A percentile compares a stretch with the other conserved stretches of the same genome.
These are phyloP conservation scores for Drosophila pseudoobscura DNA, from an alignment of 1,140 invertebrate species.

Conservation along the genomic window DNA sequence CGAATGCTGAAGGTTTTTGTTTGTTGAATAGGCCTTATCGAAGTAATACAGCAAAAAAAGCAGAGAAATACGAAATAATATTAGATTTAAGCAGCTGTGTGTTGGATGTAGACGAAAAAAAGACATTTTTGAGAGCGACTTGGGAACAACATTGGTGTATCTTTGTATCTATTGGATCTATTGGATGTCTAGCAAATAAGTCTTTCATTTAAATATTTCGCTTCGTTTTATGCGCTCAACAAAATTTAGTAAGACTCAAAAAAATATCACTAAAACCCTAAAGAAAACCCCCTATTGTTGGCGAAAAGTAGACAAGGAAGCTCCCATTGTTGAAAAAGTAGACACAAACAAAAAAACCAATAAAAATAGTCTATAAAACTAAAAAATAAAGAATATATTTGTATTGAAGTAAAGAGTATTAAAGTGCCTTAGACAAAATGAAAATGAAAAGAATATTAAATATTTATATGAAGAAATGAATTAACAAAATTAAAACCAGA, in stretches of 20 bases:
- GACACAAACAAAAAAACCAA: conserved; percentile 30
- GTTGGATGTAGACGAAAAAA: conserved; percentile 26
- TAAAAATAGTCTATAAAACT: conserved; percentile 37
- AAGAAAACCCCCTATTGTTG: conserved; percentile 54
- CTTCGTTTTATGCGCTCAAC: conserved; percentile 53
- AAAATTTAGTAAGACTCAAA: conserved; percentile 30
- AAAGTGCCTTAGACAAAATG: conserved; percentile 73
- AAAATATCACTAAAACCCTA: conserved; percentile 38
- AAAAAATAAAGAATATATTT: conserved; percentile 35
- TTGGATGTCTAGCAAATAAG: conserved; percentile 34
- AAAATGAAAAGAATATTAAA: conserved; percentile 34
- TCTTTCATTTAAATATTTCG: conserved; percentile 33
- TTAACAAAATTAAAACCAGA: not conserved
- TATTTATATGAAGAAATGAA: conserved; percentile 31
- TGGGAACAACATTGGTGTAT: conserved; percentile 69
- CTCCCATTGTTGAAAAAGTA: conserved; percentile 49
- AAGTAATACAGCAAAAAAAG: conserved; percentile 16
- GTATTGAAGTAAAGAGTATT: conserved; percentile 66
- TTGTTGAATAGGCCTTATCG: conserved; percentile 58
- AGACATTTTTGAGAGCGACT: conserved; percentile 48
- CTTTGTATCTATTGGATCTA: conserved; percentile 59
- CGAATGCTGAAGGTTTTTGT: conserved; percentile 50
- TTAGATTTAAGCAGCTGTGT: conserved; percentile 42
- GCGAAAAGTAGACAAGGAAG: conserved; percentile 16
- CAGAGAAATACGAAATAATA: conserved; percentile 18